A percentile compares a stretch with the other conserved stretches of the same genome.
These are phyloP conservation scores for Scolopax rusticola DNA, from an alignment of 2,797 vertebrate genomes.

Conservation along the genomic window DNA sequence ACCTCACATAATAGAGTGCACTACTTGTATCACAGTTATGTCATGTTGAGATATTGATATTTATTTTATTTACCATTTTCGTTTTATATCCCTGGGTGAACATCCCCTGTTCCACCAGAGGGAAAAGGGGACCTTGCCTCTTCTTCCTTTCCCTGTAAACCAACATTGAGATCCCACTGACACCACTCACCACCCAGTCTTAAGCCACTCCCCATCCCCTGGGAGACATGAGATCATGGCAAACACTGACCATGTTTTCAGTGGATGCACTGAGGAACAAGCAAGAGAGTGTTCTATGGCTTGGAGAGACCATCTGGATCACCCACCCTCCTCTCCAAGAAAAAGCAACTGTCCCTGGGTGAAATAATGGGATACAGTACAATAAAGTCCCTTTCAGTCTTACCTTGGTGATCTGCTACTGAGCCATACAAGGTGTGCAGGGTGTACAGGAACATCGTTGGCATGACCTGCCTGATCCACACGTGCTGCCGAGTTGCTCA, in stretches of 20 bases:
- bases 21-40: background rate
- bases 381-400: background rate
- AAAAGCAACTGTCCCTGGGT: background rate
- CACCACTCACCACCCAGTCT: accelerated
- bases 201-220: background rate
- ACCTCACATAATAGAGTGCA: too few relatives aligned
- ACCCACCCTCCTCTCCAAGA: background rate
- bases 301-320: background rate
- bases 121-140: background rate
- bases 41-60: background rate
- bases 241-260: background rate
- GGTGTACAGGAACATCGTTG: background rate
- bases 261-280: background rate
- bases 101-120: background rate
- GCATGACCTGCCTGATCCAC: background rate
- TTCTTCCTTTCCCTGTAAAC: background rate
- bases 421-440: accelerated
- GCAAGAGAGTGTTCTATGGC: background rate
- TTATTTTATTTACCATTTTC: background rate
- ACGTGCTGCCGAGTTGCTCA: accelerated
- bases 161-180: background rate
- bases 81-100: background rate
- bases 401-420: background rate
- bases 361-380: background rate
- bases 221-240: too few relatives aligned